These are phyloP conservation scores for Diplosoma virens DNA, from an alignment of 23 tunicate species.

Conservation along the genomic window DNA sequence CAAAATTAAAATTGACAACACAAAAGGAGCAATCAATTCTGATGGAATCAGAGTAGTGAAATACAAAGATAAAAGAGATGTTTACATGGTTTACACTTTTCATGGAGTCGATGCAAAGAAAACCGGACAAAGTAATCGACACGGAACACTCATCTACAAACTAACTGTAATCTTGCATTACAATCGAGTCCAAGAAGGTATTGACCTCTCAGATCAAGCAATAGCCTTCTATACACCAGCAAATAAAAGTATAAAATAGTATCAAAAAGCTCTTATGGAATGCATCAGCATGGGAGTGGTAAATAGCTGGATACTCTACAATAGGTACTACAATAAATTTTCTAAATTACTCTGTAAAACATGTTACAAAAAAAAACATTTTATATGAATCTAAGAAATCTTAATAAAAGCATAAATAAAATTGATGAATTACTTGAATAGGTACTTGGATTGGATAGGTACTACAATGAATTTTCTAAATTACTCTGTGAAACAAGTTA, in stretches of 20 bases:
- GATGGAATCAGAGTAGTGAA: constrained; percentile 21
- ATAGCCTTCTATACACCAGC: background rate
- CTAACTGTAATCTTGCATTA: background rate
- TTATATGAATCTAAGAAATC: too few relatives aligned
- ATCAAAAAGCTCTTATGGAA: background rate
- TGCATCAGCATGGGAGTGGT: background rate
- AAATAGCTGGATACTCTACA: background rate
- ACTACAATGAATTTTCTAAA: too few relatives aligned
- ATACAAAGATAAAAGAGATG: constrained; percentile 1
- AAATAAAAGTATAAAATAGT: background rate
- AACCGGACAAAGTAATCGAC: background rate
- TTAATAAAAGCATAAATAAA: too few relatives aligned
- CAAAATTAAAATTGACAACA: background rate
- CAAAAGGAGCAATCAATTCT: constrained; percentile 14
- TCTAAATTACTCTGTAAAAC: too few relatives aligned
- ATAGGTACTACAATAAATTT: background rate
- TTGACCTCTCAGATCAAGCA: too few relatives aligned
- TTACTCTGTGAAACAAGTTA: too few relatives aligned
- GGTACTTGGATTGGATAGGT: too few relatives aligned
- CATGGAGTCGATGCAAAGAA: background rate
- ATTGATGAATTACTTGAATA: too few relatives aligned
- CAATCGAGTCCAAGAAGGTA: background rate
- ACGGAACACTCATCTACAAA: background rate
- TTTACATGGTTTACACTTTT: background rate
- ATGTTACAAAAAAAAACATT: too few relatives aligned